These are phyloP conservation scores for Oryzias curvinotus DNA, from an alignment of 2,113 vertebrate species.

Conservation along the genomic window DNA sequence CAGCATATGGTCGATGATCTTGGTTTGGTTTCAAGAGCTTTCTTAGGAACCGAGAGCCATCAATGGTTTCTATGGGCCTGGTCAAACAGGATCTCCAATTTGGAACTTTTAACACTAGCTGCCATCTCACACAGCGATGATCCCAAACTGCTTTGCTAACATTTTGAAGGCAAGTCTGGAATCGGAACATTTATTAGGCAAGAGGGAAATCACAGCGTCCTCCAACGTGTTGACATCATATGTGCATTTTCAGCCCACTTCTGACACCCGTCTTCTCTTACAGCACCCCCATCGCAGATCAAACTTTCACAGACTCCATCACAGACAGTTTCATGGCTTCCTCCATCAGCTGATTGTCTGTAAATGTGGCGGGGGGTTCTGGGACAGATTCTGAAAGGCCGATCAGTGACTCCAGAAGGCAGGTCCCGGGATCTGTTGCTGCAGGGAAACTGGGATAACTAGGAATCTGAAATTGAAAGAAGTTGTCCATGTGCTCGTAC, in stretches of 20 bases:
- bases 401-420: conserved; percentile 92
- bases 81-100: conserved; percentile 38
- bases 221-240: conserved; percentile 61
- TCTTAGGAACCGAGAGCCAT: conserved; percentile 67
- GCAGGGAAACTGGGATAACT: conserved; percentile 82
- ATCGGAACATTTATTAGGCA: conserved; percentile 64
- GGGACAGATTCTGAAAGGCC: conserved; percentile 88
- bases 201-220: conserved; percentile 72
- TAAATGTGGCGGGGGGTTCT: conserved; percentile 84
- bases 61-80: conserved; percentile 48
- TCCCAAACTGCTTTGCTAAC: conserved; percentile 70
- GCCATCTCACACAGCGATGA: conserved; percentile 67
- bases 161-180: conserved; percentile 75
- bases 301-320: conserved; percentile 89
- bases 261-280: conserved; percentile 36
- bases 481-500: conserved; percentile 86
- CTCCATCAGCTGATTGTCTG: conserved; percentile 92
- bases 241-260: conserved; percentile 60
- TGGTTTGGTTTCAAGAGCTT: conserved; percentile 70
- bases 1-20: conserved; percentile 51
- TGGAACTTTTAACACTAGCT: conserved; percentile 68
- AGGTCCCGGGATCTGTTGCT: conserved; percentile 80
- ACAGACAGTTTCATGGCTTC: conserved; percentile 88
- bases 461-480: conserved; percentile 85
- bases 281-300: conserved; percentile 52